Evolutionary conservation across 2,888 invertebrate species (phyloP), one percentile per base, ranked within the genome.

Genomic region (Troides helena): DNA sequence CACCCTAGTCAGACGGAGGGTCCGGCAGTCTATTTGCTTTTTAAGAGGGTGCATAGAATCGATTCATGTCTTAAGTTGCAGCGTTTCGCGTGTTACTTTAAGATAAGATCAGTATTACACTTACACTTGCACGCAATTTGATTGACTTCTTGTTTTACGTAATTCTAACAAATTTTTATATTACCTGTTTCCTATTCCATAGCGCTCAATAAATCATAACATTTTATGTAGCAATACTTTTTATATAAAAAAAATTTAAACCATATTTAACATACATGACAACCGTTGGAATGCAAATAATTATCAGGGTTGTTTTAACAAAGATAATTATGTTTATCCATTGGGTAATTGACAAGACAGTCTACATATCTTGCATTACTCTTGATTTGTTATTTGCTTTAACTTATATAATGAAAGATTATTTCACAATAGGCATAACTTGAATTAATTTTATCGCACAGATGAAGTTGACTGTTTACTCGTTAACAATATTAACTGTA

Each of bases 1-100:
- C 85, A 81, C 89, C 89, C 89, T 77, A 77, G 77, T 85, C 84
- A 90, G 89, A 90, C 89, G 75, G 81, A 83, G 88, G 89, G 90
- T 77, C 75, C 78, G 76, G 70, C 75, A 64, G 76, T 75, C 77
- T 79, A 75, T 75, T 74, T 74, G 77, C 75, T 73, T 76, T 74
- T 76, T 75, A 76, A 72, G 79, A 1, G 74, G 72, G 77, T 78
- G 76, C 74, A 77, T 70, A 75, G 78, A 81, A 83, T 82, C 79
- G 79, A 81, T 83, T 77, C 71, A 69, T 77, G 68, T 71, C 71
- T 72, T 72, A 73, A 67, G 72, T 71, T 70, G 14, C 62, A 66
- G 57, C 68, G 64, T 62, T 69, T 64, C 62, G 68, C 65, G 67
- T 69, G 43, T 72, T 63, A 58, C 58, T 61, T 57, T 60, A 25